Base-by-base conservation (phyloP, 2,888 invertebrate species). In the Eupithecia inturbata region DNA sequence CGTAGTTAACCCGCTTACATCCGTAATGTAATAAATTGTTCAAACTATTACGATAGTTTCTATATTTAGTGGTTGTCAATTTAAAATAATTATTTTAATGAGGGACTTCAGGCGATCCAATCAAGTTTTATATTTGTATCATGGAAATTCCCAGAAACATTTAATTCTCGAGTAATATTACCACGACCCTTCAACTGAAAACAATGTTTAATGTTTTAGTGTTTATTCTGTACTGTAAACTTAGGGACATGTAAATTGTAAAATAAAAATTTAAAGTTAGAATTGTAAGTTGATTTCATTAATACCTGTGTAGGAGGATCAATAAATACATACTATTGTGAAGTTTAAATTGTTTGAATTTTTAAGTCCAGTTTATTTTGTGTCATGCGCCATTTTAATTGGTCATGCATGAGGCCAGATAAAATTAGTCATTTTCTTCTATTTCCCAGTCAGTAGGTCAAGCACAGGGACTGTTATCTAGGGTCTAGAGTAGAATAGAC, bases 81-180 rank as follows among this genome's bases (percentile, higher is more conserved):
- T 19, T n/a, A 49, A 49, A 49, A 49, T 49, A n/a, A n/a, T 49
- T n/a, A 49, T n/a, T 45, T 45, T 49, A n/a, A n/a, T n/a, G n/a
- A n/a, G n/a, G 49, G n/a, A n/a, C n/a, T 49, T n/a, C n/a, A 3
- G 45, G 19, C 14, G 12, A 39, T 39, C 14, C 10, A 39, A 39
- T 45, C 3, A 6, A 16, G 16, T 45, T 45, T 19, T 19, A 5
- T 45, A 19, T 45, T 45, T 45, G 5, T 45, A 19, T 19, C 19
- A 45, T 45, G 16, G 19, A 45, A n/a, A n/a, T n/a, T n/a, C n/a
- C n/a, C n/a, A n/a, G n/a, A n/a, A n/a, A n/a, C n/a, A n/a, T 19
- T 16, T 16, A 41, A 41, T 41, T 19, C 19, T 45, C 19, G 45
- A 45, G 16, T 0, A 45, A 45, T 6, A 19, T 5, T 19, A 45